Evolutionary conservation across 1,140 invertebrate species (phyloP).

Genomic region (Brachionus sp.): DNA sequence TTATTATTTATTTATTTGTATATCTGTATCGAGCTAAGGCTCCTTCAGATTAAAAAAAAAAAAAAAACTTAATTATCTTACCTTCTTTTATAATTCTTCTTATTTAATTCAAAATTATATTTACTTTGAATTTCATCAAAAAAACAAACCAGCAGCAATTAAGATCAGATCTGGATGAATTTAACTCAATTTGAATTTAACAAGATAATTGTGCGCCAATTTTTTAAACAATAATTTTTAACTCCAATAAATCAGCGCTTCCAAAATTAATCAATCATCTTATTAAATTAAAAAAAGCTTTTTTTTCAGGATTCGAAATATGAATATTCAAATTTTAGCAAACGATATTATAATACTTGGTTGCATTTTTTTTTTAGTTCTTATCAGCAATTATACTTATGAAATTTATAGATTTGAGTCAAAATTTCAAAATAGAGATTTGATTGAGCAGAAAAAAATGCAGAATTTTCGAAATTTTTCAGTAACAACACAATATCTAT

Average conservation of each 20-base stretch:
- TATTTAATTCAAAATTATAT: too few relatives aligned
- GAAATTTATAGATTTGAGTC: background rate
- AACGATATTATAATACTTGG: background rate
- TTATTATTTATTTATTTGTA: too few relatives aligned
- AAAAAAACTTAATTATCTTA: too few relatives aligned
- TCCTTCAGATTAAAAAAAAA: too few relatives aligned
- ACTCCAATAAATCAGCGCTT: background rate
- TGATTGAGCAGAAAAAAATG: background rate
- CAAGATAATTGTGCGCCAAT: too few relatives aligned
- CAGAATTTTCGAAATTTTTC: background rate
- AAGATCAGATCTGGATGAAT: too few relatives aligned
- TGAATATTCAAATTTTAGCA: background rate
- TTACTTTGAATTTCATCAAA: too few relatives aligned
- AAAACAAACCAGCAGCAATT: too few relatives aligned
- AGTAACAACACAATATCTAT: background rate
- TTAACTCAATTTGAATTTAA: too few relatives aligned
- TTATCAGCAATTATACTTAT: background rate
- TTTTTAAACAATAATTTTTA: too few relatives aligned
- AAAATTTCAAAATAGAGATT: background rate
- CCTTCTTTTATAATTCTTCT: too few relatives aligned
- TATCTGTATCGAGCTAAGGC: too few relatives aligned
- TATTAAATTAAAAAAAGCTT: background rate
- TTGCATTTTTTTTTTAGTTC: background rate
- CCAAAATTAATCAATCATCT: background rate
- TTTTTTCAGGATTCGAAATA: background rate